Percentiles rank a stretch among this genome's conserved stretches.
phyloP scores from a whole-genome alignment of 1,140 invertebrate species.

The Hormaphis cornu region DNA sequence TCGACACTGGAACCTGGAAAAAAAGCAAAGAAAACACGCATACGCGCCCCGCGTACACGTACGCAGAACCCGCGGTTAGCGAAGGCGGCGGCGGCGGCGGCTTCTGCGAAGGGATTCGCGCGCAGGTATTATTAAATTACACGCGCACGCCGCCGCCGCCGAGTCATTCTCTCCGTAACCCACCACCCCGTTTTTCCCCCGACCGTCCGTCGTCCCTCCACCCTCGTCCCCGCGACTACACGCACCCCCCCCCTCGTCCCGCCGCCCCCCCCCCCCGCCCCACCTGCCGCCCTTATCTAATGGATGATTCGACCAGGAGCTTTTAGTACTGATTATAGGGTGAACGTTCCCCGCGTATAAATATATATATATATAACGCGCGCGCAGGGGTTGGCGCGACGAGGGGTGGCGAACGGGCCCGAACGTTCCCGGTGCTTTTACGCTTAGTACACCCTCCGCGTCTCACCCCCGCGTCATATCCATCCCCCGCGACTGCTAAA shows the following conservation, averaged over 20 bases:
- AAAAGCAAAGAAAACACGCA: too few relatives aligned
- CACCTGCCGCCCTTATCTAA: constrained; percentile 1
- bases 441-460: constrained; percentile 1
- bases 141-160: constrained; percentile 16
- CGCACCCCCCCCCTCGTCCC: not conserved
- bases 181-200: not conserved
- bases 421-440: constrained; percentile 21
- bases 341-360: not conserved
- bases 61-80: not conserved
- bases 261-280: not conserved
- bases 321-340: constrained; percentile 33
- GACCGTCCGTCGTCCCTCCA: too few relatives aligned
- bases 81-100: not conserved
- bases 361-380: not conserved
- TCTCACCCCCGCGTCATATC: not conserved
- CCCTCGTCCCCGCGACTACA: not conserved
- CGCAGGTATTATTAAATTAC: constrained; percentile 32
- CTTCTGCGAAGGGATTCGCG: not conserved
- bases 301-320: constrained; percentile 27
- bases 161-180: too few relatives aligned
- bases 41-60: not conserved
- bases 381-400: not conserved
- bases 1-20: too few relatives aligned
- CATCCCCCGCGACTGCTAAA: not conserved
- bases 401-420: not conserved